Evolutionary conservation across 2,113 vertebrate species (phyloP).

Genomic region (Engystomops pustulosus): DNA sequence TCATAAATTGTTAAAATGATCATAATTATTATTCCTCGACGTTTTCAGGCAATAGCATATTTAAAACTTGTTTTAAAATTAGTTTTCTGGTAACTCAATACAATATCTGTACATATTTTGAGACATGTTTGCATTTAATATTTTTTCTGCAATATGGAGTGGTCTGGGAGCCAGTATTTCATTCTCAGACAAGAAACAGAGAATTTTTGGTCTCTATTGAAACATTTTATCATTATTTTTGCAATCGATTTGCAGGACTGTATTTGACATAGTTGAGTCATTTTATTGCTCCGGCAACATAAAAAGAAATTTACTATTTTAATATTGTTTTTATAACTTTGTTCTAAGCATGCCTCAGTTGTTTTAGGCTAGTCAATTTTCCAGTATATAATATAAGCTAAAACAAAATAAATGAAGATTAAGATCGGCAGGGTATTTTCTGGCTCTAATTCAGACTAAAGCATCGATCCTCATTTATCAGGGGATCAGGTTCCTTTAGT

Average conservation of each 20-base stretch:
- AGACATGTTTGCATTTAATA: not conserved
- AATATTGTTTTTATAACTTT: conserved; percentile 27
- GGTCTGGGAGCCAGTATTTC: not conserved
- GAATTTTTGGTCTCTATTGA: not conserved
- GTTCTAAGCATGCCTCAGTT: conserved; percentile 7
- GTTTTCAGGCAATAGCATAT: not conserved
- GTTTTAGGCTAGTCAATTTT: not conserved
- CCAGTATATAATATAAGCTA: not conserved
- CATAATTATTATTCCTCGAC: not conserved
- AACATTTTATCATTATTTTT: conserved; percentile 25
- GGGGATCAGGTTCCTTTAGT: too few relatives aligned
- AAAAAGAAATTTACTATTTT: conserved; percentile 31
- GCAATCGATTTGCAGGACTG: not conserved
- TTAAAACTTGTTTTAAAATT: not conserved
- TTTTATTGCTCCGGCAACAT: conserved; percentile 11
- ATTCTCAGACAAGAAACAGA: not conserved
- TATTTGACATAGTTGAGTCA: conserved; percentile 19
- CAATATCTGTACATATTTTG: not conserved
- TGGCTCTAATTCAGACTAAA: not conserved
- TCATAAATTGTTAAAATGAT: not conserved
- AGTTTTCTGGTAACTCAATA: not conserved
- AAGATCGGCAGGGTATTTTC: not conserved
- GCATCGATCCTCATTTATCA: too few relatives aligned
- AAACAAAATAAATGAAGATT: not conserved
- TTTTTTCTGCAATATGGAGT: not conserved